Base-by-base conservation (phyloP, 2,888 invertebrate genomes). In the Drosophila prolongata region DNA sequence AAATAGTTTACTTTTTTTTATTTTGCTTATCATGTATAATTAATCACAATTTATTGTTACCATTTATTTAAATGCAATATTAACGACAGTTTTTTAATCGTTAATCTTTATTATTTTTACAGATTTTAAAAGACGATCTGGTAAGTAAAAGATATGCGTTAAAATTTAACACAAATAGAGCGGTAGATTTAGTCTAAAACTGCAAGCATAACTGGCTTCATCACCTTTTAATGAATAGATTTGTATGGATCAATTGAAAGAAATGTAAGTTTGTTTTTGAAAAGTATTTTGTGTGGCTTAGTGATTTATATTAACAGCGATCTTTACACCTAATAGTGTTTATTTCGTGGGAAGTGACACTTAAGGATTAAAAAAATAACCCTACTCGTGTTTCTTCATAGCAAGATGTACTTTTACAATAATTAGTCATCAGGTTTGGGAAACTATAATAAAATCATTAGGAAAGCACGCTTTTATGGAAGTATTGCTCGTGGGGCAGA, bases 361-460 rank as follows among this genome's bases (percentile, higher is more conserved):
- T 16, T 16, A 16, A 16, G 16, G 3, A 19, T 19, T 19, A 19
- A 16, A 16, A 16, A 4, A 24, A 24, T n/a, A 24, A 0, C 24
- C 24, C 24, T 8, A 8, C 0, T 30, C 1, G 30, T 9, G 13
- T 38, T 38, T 38, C 1, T 13, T 38, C 1, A 38, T n/a, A 38
- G 38, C n/a, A 30, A 8, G 27, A 9, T 40, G 46, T 46, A 53
- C 19, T 42, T 64, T 40, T 42, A 38, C 53, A 42, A 46, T 27
- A 53, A 82, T 82, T 82, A 82, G 79, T 82, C 82, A 80, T 43
- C 64, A 24, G 38, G 35, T 40, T 35, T 27, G 64, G 44, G 27
- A 40, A 46, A 62, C 52, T 56, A 35, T 75, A 64, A 54, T 53
- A 40, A 69, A 62, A 62, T 56, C 52, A 61, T 54, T 64, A 70